Conservation (phyloP, 2,888 invertebrate genomes). For the Aspidiotus rigidus region DNA sequence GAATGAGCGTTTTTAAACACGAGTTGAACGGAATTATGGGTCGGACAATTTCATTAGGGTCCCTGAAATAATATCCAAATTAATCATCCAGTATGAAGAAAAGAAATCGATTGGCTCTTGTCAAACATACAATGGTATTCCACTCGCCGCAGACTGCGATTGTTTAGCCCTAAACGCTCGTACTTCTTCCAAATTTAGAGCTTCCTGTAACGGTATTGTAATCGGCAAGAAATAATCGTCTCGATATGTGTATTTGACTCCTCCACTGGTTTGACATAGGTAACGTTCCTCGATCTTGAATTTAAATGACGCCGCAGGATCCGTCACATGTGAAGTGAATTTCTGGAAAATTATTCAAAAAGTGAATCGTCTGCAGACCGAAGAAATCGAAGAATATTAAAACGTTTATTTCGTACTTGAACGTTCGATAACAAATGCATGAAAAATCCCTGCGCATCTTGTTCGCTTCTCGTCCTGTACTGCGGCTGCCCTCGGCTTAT, state of each 20-base stretch:
- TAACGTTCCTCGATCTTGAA: constrained; percentile 83
- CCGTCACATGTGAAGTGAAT: constrained; percentile 61
- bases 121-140: background rate
- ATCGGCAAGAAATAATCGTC: constrained; percentile 79
- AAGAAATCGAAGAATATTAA: background rate
- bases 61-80: constrained; percentile 16
- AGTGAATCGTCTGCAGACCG: background rate
- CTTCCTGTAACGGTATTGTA: constrained; percentile 73
- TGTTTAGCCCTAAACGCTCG: constrained; percentile 55
- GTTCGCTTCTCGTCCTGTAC: constrained; percentile 88
- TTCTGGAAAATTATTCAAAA: constrained; percentile 49
- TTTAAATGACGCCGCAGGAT: constrained; percentile 76
- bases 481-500: constrained; percentile 85
- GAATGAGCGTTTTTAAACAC: constrained; percentile 73
- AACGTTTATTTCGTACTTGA: constrained; percentile 47
- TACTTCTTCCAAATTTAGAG: constrained; percentile 54
- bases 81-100: background rate
- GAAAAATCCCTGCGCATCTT: constrained; percentile 96
- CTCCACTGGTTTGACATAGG: constrained; percentile 64
- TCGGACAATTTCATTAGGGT: constrained; percentile 57
- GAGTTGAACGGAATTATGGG: constrained; percentile 74
- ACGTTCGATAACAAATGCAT: constrained; percentile 73
- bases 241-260: constrained; percentile 73
- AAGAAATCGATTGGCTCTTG: too few species aligned
- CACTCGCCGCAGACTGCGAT: constrained; percentile 12